phyloP scores from a whole-genome alignment of 2,113 vertebrate species.

The Polypterus senegalus region DNA sequence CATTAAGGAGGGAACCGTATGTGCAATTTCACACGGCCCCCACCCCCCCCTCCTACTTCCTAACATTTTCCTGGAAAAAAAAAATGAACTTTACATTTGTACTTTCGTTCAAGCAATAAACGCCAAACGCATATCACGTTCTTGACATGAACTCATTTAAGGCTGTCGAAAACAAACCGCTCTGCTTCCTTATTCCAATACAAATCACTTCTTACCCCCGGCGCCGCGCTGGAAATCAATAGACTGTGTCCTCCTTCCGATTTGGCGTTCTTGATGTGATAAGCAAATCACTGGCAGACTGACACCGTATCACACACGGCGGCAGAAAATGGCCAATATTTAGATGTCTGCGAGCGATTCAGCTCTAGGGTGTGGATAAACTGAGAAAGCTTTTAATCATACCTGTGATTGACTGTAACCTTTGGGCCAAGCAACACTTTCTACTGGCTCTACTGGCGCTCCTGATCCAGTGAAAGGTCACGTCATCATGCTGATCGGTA shows the following conservation, averaged over 20 bases:
- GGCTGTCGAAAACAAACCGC: no score
- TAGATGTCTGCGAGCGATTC: conserved; percentile 39
- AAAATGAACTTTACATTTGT: background rate
- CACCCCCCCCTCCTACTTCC: no score
- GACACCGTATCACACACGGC: conserved; percentile 12
- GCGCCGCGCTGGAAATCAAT: background rate
- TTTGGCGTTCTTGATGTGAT: background rate
- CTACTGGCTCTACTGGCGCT: conserved; percentile 19
- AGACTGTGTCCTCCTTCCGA: background rate
- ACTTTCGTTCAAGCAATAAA: no score
- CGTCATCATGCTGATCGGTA: background rate
- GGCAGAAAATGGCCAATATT: conserved; percentile 13
- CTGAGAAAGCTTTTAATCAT: conserved; percentile 38
- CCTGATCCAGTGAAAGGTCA: conserved; percentile 16
- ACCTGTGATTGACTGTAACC: conserved; percentile 48
- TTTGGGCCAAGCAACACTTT: conserved; percentile 32
- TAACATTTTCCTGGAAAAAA: no score
- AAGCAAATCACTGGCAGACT: conserved; percentile 14
- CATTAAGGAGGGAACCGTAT: no score
- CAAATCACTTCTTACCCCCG: conserved; percentile 3
- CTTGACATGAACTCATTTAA: no score
- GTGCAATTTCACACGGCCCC: no score
- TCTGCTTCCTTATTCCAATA: background rate
- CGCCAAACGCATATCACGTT: no score
- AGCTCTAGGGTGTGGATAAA: conserved; percentile 28